Evolutionary conservation across 2,888 invertebrate species (phyloP), one percentile per base, ranked within the genome.

Genomic region (Drosophila picticornis): DNA sequence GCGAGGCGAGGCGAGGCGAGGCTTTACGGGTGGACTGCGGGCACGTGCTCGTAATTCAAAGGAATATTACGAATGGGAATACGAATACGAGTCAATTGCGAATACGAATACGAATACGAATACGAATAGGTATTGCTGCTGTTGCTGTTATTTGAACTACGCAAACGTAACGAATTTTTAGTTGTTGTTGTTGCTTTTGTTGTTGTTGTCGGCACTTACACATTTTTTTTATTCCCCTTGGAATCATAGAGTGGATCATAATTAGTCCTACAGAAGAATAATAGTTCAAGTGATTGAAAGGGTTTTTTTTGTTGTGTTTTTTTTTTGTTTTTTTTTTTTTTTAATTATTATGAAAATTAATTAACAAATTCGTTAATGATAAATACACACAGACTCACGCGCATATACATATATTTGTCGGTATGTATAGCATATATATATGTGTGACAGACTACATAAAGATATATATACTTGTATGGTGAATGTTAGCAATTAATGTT

Each of bases 221-320:
- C 90, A 87, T 91, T 91, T 84, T 92, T 90, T 89, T 90, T 92
- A 91, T 90, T 91, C 82, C 93, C 93, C 89, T 92, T 92, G 88
- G 92, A 92, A 93, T 93, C 93, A 92, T 92, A 93, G 82, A 92
- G 90, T 91, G 93, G 93, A 90, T 91, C 91, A 92, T 93, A 93
- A 91, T 91, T 91, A 91, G 80, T 85, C 93, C 93, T 93, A 92
- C 76, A 81, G 69, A 81, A 75, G 64, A 68, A 60, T 72, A 79
- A 66, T 55, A 69, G n/a, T 57, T 56, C 46, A 38, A 53, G 46
- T 63, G 55, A 31, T 57, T 57, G 40, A 38, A 57, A 36, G 48
- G 60, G 40, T 63, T 38, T 58, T 5, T 48, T 38, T 25, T 13
- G n/a, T n/a, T n/a, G n/a, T 52, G 38, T 61, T 16, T 65, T 31